These are phyloP conservation scores for Ganaspis sp. DNA, from an alignment of 1,140 invertebrate genomes.

Conservation along the genomic window DNA sequence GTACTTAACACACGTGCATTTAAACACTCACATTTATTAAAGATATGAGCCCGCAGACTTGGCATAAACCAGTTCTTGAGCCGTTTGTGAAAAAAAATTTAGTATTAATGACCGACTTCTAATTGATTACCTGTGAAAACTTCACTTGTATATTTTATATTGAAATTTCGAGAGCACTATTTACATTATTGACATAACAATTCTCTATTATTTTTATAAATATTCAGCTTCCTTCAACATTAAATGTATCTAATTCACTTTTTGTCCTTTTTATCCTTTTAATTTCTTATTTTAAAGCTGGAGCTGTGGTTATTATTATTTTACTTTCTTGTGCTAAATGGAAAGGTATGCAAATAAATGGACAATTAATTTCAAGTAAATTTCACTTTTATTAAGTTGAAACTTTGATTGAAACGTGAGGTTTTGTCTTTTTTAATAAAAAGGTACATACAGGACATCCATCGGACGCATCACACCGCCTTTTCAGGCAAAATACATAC, in stretches of 20 bases:
- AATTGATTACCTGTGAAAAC: too few relatives aligned
- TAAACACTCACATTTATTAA: not conserved
- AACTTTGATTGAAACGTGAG: conserved; percentile 46
- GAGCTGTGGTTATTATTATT: too few relatives aligned
- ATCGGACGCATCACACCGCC: conserved; percentile 37
- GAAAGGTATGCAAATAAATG: not conserved
- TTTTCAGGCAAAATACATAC: conserved; percentile 26
- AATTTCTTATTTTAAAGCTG: too few relatives aligned
- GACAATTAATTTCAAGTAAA: conserved; percentile 4
- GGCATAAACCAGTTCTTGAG: not conserved
- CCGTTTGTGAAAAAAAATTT: not conserved
- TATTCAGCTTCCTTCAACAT: too few relatives aligned
- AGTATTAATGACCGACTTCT: too few relatives aligned
- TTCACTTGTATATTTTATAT: too few relatives aligned
- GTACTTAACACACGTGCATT: not conserved
- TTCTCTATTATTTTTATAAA: too few relatives aligned
- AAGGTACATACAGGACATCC: conserved; percentile 56
- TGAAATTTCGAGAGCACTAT: too few relatives aligned
- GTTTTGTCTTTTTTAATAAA: conserved; percentile 48
- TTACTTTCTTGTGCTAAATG: not conserved
- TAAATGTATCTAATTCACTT: too few relatives aligned
- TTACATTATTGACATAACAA: too few relatives aligned
- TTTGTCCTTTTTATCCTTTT: not conserved
- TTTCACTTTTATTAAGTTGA: conserved; percentile 51
- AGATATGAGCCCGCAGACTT: not conserved